Evolutionary conservation across 1,140 invertebrate species (phyloP).

Genomic region (Whitmania pigra): DNA sequence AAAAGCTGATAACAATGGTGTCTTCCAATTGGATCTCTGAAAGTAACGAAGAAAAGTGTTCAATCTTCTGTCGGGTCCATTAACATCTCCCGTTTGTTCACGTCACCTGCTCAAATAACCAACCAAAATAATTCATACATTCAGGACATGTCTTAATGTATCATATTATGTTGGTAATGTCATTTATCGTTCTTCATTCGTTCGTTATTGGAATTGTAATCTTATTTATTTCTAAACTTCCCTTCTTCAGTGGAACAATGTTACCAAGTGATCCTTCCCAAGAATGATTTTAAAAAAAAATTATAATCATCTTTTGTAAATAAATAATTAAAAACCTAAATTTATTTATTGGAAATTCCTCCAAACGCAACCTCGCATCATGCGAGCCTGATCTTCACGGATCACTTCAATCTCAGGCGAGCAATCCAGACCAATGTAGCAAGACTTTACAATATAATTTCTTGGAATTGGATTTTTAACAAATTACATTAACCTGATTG

Average conservation of each 20-base stretch:
- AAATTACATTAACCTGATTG: no score
- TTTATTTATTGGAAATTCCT: neutral
- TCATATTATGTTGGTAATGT: neutral
- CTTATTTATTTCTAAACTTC: neutral
- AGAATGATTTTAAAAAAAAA: neutral
- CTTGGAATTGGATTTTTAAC: no score
- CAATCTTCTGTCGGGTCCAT: no score
- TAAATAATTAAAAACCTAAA: neutral
- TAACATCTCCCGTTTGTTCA: no score
- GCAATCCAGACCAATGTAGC: no score
- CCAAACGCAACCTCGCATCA: neutral
- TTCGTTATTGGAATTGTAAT: neutral
- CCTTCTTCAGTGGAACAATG: neutral
- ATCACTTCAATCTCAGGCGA: no score
- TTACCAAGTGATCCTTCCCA: neutral
- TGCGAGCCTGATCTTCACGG: neutral
- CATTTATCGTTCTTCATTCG: neutral
- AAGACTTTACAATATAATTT: no score
- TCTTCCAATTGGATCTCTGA: slow-evolving; percentile 22
- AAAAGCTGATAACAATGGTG: slow-evolving; percentile 38
- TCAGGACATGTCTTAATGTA: neutral
- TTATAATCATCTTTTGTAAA: neutral
- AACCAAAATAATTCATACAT: neutral
- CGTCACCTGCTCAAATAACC: neutral
- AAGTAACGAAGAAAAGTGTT: no score